A percentile compares a stretch with the other conserved stretches of the same genome.
phyloP scores from a whole-genome alignment of 2,888 invertebrate species.

The Drosophila acutilabella region DNA sequence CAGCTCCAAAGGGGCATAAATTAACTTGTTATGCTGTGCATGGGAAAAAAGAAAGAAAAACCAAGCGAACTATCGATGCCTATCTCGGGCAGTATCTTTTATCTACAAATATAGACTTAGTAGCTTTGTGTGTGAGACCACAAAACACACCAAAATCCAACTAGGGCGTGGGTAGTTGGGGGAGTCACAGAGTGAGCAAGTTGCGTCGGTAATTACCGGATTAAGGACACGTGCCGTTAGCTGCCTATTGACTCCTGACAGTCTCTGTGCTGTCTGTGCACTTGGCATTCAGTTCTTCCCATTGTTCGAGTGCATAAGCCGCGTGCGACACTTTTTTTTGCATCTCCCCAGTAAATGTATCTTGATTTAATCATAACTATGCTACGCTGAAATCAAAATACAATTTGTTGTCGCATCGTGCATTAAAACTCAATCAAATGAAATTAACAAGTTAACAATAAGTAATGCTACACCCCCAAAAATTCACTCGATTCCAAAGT shows the following conservation, averaged over 20 bases:
- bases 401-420: conserved; percentile 58
- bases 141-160: conserved; percentile 41
- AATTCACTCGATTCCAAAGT: conserved; percentile 4
- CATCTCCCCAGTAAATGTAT: conserved; percentile 10
- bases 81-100: conserved; percentile 39
- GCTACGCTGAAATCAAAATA: conserved; percentile 42
- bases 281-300: conserved; percentile 60
- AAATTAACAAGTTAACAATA: conserved; percentile 83
- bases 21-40: conserved; percentile 75
- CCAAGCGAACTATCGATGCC: conserved; percentile 39
- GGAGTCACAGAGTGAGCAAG: conserved; percentile 9
- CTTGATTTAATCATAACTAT: conserved; percentile 79
- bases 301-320: conserved; percentile 68
- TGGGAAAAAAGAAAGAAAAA: conserved; percentile 57
- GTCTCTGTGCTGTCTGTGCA: conserved; percentile 42
- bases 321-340: conserved; percentile 63
- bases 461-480: conserved; percentile 7
- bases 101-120: conserved; percentile 47
- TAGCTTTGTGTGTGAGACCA: conserved; percentile 51
- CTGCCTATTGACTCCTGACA: conserved; percentile 73
- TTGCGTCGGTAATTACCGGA: conserved; percentile 73
- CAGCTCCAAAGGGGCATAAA: conserved; percentile 69
- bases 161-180: conserved; percentile 1
- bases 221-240: conserved; percentile 78
- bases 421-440: conserved; percentile 82